A percentile compares a stretch with the other conserved stretches of the same genome.
phyloP scores from a whole-genome alignment of 2,888 invertebrate genomes.

The Eretmocerus hayati region DNA sequence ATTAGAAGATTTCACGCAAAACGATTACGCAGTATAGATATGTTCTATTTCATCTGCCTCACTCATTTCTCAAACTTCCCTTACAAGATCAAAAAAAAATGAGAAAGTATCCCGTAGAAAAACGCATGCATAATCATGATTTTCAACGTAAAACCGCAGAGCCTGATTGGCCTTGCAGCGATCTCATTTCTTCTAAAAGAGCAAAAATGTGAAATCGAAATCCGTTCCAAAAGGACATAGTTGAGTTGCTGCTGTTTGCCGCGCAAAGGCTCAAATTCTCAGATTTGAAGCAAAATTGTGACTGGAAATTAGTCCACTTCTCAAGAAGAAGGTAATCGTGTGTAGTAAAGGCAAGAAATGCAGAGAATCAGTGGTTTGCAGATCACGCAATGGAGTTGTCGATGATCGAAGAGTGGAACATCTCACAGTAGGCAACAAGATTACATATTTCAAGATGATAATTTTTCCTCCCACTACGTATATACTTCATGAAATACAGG shows the following conservation, averaged over 20 bases:
- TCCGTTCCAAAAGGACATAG: constrained; percentile 11
- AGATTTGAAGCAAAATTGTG: constrained; percentile 20
- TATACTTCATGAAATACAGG: not conserved
- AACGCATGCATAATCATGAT: not conserved
- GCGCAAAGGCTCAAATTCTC: constrained; percentile 13
- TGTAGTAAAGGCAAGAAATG: no score
- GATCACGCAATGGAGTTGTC: constrained; percentile 20
- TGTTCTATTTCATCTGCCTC: no score
- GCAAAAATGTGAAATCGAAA: constrained; percentile 8
- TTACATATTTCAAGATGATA: constrained; percentile 2
- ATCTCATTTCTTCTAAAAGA: constrained; percentile 1
- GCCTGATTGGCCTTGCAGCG: not conserved
- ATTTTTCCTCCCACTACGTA: not conserved
- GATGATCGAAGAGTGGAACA: constrained; percentile 15
- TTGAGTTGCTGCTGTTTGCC: not conserved
- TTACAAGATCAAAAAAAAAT: not conserved
- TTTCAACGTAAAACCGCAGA: not conserved
- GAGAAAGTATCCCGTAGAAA: not conserved
- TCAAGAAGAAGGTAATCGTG: constrained; percentile 11
- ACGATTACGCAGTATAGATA: no score
- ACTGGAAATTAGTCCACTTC: constrained; percentile 15
- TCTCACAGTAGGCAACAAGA: constrained; percentile 1
- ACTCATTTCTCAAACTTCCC: no score
- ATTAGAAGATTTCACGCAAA: no score
- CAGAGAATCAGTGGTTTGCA: no score